Base-by-base conservation (phyloP, 2,797 vertebrate genomes). In the Apogon talboti region DNA sequence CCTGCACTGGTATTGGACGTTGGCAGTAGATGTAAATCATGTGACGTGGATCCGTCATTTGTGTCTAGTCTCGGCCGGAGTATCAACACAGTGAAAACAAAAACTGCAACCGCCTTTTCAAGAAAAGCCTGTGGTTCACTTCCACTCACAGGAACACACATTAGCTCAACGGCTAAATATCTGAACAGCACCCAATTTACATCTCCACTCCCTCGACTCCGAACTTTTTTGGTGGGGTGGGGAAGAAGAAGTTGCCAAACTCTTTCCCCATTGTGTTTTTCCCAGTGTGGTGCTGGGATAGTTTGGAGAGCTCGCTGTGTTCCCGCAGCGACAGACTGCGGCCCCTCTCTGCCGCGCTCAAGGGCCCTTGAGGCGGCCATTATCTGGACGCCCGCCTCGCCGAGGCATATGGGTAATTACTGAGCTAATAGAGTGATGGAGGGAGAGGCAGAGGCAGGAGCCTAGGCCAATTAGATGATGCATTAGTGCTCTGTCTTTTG, bases 401-500 rank as follows among this genome's bases (percentile, higher is more conserved):
- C 92, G 96, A 98, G 96, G 97, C 97, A 98, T 97, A 98, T 98
- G 97, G 96, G 97, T 99, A 99, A 99, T 99, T 99, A 98, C 96
- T 95, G 96, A 97, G 95, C 96, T 99, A 98, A 98, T 98, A 98
- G 97, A 98, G 96, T 97, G 96, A 97, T 97, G 96, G 96, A 96
- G 96, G 96, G 96, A 98, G 96, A 98, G 96, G 96, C 96, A 96
- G 95, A 97, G 96, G 96, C 96, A 96, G 96, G 95, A 96, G 96
- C 96, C 96, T 97, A 94, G 96, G 95, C 97, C 96, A 98, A 99
- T 98, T 98, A 99, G 96, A 98, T 98, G 97, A 98, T 97, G 97
- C 97, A 99, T 99, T 98, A 98, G 97, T 96, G 97, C 95, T 96
- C 96, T 96, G 92, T 97, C 96, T 97, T 93, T 98, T 98, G 97